These are phyloP conservation scores for Archilochus colubris DNA, from an alignment of 2,113 vertebrate genomes.

Conservation along the genomic window DNA sequence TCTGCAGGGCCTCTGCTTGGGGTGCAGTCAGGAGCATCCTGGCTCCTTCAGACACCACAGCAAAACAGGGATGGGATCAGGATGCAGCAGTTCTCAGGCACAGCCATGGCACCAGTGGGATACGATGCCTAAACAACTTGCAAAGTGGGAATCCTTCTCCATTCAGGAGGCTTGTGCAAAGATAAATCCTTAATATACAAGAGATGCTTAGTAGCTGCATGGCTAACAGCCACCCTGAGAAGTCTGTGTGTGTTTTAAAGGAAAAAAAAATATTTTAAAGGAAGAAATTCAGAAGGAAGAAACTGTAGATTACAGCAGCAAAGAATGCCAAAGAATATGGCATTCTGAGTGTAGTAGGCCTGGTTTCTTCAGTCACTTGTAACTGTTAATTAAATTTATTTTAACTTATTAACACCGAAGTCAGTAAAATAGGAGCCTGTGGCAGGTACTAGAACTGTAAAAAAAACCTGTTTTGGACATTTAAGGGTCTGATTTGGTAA, in stretches of 20 bases:
- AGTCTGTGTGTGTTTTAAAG: background rate
- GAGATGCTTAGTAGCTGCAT: background rate
- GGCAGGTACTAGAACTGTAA: background rate
- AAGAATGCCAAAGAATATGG: background rate
- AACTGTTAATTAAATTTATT: background rate
- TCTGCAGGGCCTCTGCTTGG: background rate
- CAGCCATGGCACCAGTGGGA: background rate
- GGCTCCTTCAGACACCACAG: background rate
- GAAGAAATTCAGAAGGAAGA: background rate
- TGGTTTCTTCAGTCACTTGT: background rate
- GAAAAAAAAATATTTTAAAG: background rate
- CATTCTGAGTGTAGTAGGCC: background rate
- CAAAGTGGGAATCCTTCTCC: background rate
- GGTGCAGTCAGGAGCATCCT: background rate
- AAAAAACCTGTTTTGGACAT: background rate
- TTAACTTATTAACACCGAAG: background rate
- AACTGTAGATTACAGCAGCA: background rate
- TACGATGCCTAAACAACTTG: background rate
- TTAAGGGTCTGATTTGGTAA: background rate
- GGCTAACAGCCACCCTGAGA: background rate
- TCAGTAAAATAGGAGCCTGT: background rate
- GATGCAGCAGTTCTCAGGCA: background rate
- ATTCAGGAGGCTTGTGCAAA: background rate
- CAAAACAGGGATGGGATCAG: background rate
- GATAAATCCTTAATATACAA: background rate